A percentile compares a stretch with the other conserved stretches of the same genome.
These are phyloP conservation scores for Chelon auratus DNA, from an alignment of 2,797 vertebrate species.

Conservation along the genomic window DNA sequence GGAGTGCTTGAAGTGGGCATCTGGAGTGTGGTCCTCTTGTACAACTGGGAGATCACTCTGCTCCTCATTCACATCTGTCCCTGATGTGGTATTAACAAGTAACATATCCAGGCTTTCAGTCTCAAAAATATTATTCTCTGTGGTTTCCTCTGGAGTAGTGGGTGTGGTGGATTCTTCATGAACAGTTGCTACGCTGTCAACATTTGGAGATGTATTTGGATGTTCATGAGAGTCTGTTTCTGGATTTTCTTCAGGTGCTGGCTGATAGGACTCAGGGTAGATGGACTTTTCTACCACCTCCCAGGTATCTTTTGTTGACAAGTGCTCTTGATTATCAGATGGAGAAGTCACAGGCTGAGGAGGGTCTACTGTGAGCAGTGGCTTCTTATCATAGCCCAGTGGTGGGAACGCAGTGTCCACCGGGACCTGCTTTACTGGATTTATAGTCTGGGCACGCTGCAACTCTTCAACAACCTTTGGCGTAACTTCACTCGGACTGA, in stretches of 20 bases:
- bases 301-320: conserved; percentile 34
- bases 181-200: background rate
- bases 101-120: conserved; percentile 16
- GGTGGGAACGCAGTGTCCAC: conserved; percentile 23
- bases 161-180: conserved; percentile 25
- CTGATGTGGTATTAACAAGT: conserved; percentile 30
- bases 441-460: conserved; percentile 82
- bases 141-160: conserved; percentile 6
- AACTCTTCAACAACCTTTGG: conserved; percentile 80
- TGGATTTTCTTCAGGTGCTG: conserved; percentile 41
- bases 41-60: conserved; percentile 29
- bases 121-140: conserved; percentile 25
- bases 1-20: background rate
- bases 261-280: conserved; percentile 48
- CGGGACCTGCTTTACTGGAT: conserved; percentile 67
- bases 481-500: conserved; percentile 70
- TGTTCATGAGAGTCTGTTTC: conserved; percentile 22
- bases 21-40: conserved; percentile 46
- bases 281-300: conserved; percentile 51
- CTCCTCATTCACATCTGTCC: conserved; percentile 24
- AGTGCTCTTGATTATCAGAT: conserved; percentile 36
- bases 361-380: conserved; percentile 14
- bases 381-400: conserved; percentile 28
- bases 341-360: conserved; percentile 37
- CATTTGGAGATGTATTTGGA: conserved; percentile 21